These are phyloP conservation scores for Laticauda colubrina DNA, from an alignment of 2,113 vertebrate genomes.

Conservation along the genomic window DNA sequence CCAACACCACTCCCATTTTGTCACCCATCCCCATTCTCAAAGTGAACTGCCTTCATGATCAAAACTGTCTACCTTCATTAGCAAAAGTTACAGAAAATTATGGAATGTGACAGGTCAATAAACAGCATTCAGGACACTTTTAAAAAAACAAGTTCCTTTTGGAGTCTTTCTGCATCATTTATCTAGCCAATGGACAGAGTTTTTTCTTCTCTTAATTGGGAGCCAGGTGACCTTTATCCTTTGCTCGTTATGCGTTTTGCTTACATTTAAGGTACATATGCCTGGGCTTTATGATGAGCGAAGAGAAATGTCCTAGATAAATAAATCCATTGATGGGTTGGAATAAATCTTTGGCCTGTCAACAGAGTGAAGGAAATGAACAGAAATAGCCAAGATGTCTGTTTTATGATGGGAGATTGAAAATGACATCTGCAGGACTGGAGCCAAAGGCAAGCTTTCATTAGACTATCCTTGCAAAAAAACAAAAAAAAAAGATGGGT, in stretches of 20 bases:
- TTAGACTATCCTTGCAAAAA: background rate
- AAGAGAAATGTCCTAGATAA: slow-evolving; percentile 8
- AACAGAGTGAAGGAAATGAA: slow-evolving; percentile 8
- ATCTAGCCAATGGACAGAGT: background rate
- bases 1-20: background rate
- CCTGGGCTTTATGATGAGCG: background rate
- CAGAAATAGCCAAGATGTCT: background rate
- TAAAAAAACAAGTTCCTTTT: too few relatives aligned
- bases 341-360: slow-evolving; percentile 20
- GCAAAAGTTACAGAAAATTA: background rate
- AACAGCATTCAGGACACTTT: background rate
- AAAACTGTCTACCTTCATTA: background rate
- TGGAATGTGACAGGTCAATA: background rate
- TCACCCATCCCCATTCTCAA: background rate
- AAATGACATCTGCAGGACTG: slow-evolving; percentile 25
- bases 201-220: background rate
- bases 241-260: background rate
- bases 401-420: slow-evolving; percentile 21
- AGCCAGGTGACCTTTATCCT: slow-evolving; percentile 2
- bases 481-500: background rate
- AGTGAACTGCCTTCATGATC: background rate
- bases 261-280: background rate
- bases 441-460: slow-evolving; percentile 24
- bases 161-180: background rate
- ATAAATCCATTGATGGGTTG: slow-evolving; percentile 4